These are phyloP conservation scores for Drosophila athabasca DNA, from an alignment of 1,140 invertebrate species.

Conservation along the genomic window DNA sequence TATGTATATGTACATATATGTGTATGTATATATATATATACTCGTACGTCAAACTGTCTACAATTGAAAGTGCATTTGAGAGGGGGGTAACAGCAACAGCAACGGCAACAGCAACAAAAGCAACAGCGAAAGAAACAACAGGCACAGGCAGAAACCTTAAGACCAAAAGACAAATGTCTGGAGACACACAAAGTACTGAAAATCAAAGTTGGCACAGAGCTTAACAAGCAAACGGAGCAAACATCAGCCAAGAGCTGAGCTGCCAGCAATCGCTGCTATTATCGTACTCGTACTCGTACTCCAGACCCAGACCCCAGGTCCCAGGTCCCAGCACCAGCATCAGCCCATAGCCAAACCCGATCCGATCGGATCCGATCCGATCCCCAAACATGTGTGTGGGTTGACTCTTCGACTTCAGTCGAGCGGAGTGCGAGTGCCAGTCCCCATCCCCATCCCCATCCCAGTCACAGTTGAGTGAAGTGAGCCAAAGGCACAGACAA, in stretches of 20 bases:
- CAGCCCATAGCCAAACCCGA: conserved; percentile 36
- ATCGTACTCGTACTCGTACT: conserved; percentile 61
- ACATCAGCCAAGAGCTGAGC: conserved; percentile 49
- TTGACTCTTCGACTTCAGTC: conserved; percentile 46
- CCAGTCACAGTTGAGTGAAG: conserved; percentile 47
- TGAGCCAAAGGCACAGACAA: conserved; percentile 47
- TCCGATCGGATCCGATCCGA: conserved; percentile 46
- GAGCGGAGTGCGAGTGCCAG: not conserved
- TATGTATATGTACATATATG: too few species aligned
- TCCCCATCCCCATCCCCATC: not conserved
- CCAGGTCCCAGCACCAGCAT: conserved; percentile 10
- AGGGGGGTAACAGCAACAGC: conserved; percentile 54
- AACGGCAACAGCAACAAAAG: conserved; percentile 33
- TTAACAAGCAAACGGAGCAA: conserved; percentile 67
- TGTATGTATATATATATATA: conserved; percentile 48
- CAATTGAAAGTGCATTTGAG: conserved; percentile 82
- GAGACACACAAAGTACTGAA: conserved; percentile 64
- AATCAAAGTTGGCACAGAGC: conserved; percentile 76
- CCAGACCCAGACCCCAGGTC: conserved; percentile 18
- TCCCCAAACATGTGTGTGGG: conserved; percentile 71
- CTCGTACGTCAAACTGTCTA: conserved; percentile 72
- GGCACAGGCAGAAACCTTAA: conserved; percentile 38
- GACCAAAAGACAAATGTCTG: conserved; percentile 70
- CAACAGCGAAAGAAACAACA: conserved; percentile 18
- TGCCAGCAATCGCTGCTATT: conserved; percentile 66